phyloP scores from a whole-genome alignment of 2,888 invertebrate genomes.

The Drosophila suboccidentalis region DNA sequence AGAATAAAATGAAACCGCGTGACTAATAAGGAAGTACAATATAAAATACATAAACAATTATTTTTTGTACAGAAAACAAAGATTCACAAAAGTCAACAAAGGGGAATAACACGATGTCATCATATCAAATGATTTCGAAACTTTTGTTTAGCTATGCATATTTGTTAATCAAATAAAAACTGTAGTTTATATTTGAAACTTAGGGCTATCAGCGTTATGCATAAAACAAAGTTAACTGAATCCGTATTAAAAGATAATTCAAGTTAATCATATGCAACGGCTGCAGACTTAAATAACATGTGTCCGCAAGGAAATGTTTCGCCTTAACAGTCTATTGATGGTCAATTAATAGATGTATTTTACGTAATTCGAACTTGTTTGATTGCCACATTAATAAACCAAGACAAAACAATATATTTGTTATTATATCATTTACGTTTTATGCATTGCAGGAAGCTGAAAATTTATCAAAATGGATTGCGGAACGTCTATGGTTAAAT shows the following conservation, averaged over 20 bases:
- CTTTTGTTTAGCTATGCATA: not conserved
- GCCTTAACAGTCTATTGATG: slow-evolving; percentile 12
- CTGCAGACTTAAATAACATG: slow-evolving; percentile 17
- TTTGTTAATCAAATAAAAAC: slow-evolving; percentile 2
- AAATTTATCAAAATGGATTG: slow-evolving; percentile 83
- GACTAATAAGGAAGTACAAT: slow-evolving; percentile 10
- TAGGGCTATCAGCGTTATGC: slow-evolving; percentile 1
- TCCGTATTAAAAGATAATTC: slow-evolving; percentile 22
- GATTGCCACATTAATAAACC: not conserved
- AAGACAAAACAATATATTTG: slow-evolving; percentile 5
- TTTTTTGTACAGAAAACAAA: not conserved
- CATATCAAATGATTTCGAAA: not conserved
- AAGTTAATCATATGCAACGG: slow-evolving; percentile 21
- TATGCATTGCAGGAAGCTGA: slow-evolving; percentile 19
- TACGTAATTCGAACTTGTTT: slow-evolving; percentile 37
- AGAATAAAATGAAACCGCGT: slow-evolving; percentile 4
- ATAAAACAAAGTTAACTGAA: slow-evolving; percentile 35
- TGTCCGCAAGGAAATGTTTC: slow-evolving; percentile 5
- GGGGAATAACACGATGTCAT: not conserved
- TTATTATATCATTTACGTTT: slow-evolving; percentile 2
- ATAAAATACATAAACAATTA: not conserved
- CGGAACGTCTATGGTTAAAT: slow-evolving; percentile 92
- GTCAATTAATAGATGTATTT: slow-evolving; percentile 16
- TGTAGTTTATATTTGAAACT: not conserved
- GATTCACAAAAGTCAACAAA: slow-evolving; percentile 1